Percentiles rank a stretch among this genome's conserved stretches.
Evolutionary conservation across 2,113 vertebrate genomes (phyloP).

Genomic region (Tapirus terrestris): DNA sequence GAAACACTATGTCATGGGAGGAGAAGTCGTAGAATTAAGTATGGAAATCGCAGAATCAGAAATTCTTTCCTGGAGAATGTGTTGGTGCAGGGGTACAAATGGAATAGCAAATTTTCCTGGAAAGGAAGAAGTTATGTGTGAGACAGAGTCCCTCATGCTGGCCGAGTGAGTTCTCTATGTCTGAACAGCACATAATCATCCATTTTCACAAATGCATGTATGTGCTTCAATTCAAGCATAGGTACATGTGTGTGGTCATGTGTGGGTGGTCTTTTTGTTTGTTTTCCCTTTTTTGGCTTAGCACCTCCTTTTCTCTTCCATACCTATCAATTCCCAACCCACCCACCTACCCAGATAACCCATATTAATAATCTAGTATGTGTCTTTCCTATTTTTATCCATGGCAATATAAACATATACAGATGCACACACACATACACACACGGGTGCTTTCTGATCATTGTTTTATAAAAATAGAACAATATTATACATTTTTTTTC

Average conservation of each 20-base stretch:
- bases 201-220: background rate
- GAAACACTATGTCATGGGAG: background rate
- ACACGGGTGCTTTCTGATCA: background rate
- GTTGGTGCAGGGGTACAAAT: background rate
- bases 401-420: background rate
- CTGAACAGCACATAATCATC: background rate
- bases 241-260: background rate
- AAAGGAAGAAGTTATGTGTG: background rate
- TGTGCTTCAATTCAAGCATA: background rate
- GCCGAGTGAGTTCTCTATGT: background rate
- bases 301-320: background rate
- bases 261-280: background rate
- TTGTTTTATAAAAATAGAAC: background rate
- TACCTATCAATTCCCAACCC: background rate
- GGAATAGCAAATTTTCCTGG: background rate
- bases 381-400: background rate
- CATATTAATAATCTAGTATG: background rate
- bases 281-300: background rate
- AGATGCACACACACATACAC: background rate
- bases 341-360: background rate
- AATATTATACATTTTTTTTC: background rate
- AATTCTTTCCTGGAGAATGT: background rate
- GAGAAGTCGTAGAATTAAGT: background rate
- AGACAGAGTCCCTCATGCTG: background rate
- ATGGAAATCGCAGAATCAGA: background rate